Percentiles rank a stretch among this genome's conserved stretches.
Conservation (phyloP, 2,888 invertebrate species). For the Drosophila setosimentum region DNA sequence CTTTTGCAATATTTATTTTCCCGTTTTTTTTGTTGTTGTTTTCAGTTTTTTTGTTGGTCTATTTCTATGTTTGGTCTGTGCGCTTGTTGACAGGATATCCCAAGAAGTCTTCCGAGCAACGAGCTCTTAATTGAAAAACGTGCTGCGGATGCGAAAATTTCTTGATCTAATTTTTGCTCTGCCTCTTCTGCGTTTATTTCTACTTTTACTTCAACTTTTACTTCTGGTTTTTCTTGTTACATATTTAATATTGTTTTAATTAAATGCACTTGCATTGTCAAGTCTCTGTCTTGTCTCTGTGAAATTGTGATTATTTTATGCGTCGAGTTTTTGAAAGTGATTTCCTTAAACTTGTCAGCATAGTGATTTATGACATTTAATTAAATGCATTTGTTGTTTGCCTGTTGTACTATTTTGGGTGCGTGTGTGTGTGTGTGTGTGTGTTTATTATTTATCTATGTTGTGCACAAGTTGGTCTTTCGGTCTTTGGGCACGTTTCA, state of each 20-base stretch:
- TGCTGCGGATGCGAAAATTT: constrained; percentile 59
- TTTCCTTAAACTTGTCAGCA: constrained; percentile 66
- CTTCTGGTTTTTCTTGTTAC: neutral
- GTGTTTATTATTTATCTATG: constrained; percentile 36
- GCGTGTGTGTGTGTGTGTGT: constrained; percentile 1
- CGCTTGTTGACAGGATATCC: constrained; percentile 53
- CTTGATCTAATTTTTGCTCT: constrained; percentile 32
- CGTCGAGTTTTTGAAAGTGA: constrained; percentile 35
- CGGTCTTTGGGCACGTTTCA: constrained; percentile 34
- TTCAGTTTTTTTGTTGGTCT: neutral
- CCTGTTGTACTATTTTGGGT: neutral
- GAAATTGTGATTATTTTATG: neutral
- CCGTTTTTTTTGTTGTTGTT: neutral
- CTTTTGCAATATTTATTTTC: neutral
- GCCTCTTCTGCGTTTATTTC: neutral
- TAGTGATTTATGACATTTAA: constrained; percentile 73
- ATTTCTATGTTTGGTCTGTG: neutral
- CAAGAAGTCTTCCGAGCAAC: constrained; percentile 48
- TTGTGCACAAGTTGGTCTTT: constrained; percentile 17
- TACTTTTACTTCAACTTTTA: neutral
- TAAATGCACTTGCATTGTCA: constrained; percentile 50
- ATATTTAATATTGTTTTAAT: constrained; percentile 43
- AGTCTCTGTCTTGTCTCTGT: neutral
- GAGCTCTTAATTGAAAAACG: constrained; percentile 83
- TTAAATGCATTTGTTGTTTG: constrained; percentile 57